These are phyloP conservation scores for Illadopsis cleaveri DNA, from an alignment of 2,113 vertebrate genomes.

Conservation along the genomic window DNA sequence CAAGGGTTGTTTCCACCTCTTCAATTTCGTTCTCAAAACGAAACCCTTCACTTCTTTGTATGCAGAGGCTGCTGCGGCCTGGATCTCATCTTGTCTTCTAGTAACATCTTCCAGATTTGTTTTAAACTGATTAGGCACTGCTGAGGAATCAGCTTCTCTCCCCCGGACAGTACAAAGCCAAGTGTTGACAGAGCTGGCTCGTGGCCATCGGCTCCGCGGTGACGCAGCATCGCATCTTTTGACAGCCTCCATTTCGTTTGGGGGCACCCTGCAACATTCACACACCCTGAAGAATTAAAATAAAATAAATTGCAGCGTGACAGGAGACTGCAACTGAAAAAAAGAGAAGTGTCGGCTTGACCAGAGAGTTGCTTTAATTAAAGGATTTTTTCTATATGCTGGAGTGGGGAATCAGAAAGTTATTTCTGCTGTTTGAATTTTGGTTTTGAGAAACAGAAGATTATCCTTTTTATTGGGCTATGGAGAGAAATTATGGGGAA, in stretches of 20 bases:
- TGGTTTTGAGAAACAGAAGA: neutral
- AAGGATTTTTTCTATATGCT: neutral
- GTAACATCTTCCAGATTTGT: slow-evolving; percentile 84
- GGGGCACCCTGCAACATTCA: slow-evolving; percentile 42
- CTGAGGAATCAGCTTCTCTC: slow-evolving; percentile 80
- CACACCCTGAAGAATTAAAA: neutral
- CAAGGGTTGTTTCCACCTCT: slow-evolving; percentile 67
- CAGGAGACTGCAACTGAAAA: slow-evolving; percentile 20
- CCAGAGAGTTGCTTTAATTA: slow-evolving; percentile 34
- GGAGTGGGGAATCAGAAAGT: neutral
- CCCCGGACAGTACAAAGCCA: slow-evolving; percentile 74
- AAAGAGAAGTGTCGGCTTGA: neutral
- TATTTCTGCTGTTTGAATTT: neutral
- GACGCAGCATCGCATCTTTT: slow-evolving; percentile 47
- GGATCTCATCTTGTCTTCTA: slow-evolving; percentile 78
- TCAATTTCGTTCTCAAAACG: slow-evolving; percentile 59
- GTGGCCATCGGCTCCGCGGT: slow-evolving; percentile 62
- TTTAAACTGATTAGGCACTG: slow-evolving; percentile 80
- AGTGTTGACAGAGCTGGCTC: slow-evolving; percentile 79
- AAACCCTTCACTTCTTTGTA: slow-evolving; percentile 71
- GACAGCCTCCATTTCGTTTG: slow-evolving; percentile 36
- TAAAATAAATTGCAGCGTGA: slow-evolving; percentile 10
- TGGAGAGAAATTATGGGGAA: slow-evolving; percentile 28
- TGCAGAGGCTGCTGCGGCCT: slow-evolving; percentile 65
- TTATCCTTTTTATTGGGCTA: slow-evolving; percentile 22